Conservation (phyloP, 2,113 vertebrate genomes). For the Tetrax tetrax region DNA sequence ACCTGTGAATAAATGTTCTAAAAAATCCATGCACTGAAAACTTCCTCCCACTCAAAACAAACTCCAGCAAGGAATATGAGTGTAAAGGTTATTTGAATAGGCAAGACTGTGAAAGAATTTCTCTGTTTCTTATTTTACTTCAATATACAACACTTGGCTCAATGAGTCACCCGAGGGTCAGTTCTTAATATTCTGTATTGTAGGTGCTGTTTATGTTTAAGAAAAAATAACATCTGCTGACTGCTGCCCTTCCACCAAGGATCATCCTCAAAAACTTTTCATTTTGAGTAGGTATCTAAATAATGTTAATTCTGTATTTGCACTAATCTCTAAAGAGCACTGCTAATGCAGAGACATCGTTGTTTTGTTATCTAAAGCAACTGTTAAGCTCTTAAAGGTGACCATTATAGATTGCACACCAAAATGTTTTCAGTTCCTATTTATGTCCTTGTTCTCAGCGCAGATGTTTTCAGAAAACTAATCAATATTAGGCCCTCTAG, state of each 20-base stretch:
- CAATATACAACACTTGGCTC: background rate
- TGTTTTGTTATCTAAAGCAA: background rate
- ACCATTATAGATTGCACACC: background rate
- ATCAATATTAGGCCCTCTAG: conserved; percentile 55
- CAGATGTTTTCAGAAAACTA: conserved; percentile 63
- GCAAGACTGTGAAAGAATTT: background rate
- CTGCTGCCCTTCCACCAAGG: background rate
- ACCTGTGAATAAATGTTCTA: background rate
- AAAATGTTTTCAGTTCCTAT: conserved; percentile 32
- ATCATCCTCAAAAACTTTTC: background rate
- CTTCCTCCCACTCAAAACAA: too few species aligned
- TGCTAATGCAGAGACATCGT: background rate
- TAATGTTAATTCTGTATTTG: background rate
- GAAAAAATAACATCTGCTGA: background rate
- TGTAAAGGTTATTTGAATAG: background rate
- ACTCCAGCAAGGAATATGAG: rapidly evolving
- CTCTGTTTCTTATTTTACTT: background rate
- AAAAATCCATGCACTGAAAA: background rate
- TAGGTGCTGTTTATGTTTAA: background rate
- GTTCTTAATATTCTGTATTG: background rate
- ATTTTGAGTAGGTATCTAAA: background rate
- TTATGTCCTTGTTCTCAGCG: background rate
- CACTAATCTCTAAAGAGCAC: background rate
- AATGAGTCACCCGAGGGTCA: background rate
- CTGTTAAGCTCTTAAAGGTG: background rate